These are phyloP conservation scores for Leptarthrus brevirostris DNA, from an alignment of 2,888 invertebrate genomes.

Conservation along the genomic window DNA sequence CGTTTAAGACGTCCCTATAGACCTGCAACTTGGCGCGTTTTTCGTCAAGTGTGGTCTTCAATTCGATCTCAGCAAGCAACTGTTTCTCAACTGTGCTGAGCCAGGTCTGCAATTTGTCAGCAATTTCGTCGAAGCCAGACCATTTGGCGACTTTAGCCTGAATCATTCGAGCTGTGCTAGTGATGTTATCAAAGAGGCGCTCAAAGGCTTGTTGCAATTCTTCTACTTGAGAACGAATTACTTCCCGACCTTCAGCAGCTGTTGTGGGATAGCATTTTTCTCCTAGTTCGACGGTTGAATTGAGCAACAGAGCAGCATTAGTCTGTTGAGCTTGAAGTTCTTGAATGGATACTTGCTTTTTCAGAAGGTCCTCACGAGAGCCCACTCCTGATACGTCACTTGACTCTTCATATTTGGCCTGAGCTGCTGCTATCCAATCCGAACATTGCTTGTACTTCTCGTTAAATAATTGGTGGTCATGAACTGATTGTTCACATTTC, in stretches of 20 bases:
- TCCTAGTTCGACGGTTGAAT: constrained; percentile 86
- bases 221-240: constrained; percentile 83
- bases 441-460: constrained; percentile 87
- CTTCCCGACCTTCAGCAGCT: constrained; percentile 87
- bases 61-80: constrained; percentile 80
- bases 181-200: constrained; percentile 81
- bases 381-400: constrained; percentile 73
- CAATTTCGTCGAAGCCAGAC: constrained; percentile 90
- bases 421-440: constrained; percentile 82
- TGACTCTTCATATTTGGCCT: constrained; percentile 77
- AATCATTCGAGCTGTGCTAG: constrained; percentile 81
- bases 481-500: constrained; percentile 89
- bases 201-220: constrained; percentile 87
- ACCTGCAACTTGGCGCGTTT: constrained; percentile 88
- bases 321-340: constrained; percentile 81
- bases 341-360: constrained; percentile 77
- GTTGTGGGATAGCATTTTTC: constrained; percentile 90
- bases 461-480: constrained; percentile 82
- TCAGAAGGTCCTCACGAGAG: constrained; percentile 76
- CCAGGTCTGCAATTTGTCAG: constrained; percentile 84
- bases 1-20: constrained; percentile 84
- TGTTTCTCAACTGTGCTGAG: constrained; percentile 79
- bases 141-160: constrained; percentile 87
- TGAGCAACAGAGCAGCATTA: constrained; percentile 79
- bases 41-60: constrained; percentile 89